Base-by-base conservation (phyloP, 2,113 vertebrate genomes). In the Centropus bengalensis region DNA sequence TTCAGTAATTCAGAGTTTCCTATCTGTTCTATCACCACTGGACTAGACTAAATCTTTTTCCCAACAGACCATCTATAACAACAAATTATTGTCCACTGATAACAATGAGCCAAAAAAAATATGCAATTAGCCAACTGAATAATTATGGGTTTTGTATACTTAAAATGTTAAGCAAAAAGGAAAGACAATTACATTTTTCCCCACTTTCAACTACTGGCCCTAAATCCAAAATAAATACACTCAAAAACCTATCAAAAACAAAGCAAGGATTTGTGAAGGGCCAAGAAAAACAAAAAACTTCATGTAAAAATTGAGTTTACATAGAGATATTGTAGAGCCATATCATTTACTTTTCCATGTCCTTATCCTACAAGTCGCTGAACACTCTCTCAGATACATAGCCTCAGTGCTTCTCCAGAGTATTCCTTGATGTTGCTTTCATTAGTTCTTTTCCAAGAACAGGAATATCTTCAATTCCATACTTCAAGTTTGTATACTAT, bases 151-250 rank as follows among this genome's bases (percentile, higher is more conserved):
- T 91, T 94, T 82, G 82, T 96, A 76, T 68, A 85, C 76, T 77
- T 96, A 86, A 92, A 90, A 73, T 45, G 69, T 94, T 94, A 94
- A 82, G 87, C 44, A 94, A 91, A 91, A 86, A 86, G 33, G 78
- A 90, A 69, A 77, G 66, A 74, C 59, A 85, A 87, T 94, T 95
- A 94, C 45, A 63, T 87, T 54, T 96, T 92, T 49, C 54, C 68
- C 52, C 21, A 91, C 69, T 88, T 95, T 63, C 79, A 95, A 93
- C 60, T 93, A 86, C 85, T 88, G 49, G 28, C 62, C 42, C 40
- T 69, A 88, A 95, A 92, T 36, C 74, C 82, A 94, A 96, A 94
- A 86, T 85, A 95, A 96, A 96, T 82, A 94, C 45, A 79, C 36
- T 93, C 56, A 85, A 82, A 94, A 95, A 40, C 73, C 70, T 73